Percentiles rank a stretch among this genome's conserved stretches.
Evolutionary conservation across 2,888 invertebrate genomes (phyloP).

Genomic region (Meta bourneti): DNA sequence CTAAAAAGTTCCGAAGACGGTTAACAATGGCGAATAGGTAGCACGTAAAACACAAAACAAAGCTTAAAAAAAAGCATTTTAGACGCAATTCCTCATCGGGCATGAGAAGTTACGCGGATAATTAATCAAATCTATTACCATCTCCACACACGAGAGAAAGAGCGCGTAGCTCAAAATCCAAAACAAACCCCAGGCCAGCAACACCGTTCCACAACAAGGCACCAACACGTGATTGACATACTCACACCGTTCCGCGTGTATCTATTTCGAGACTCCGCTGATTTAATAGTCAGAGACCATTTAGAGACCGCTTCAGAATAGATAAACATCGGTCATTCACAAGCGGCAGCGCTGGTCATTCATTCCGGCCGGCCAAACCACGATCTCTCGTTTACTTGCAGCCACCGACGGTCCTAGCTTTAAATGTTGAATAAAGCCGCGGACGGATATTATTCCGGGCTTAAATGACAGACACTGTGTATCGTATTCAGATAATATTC

Average conservation of each 20-base stretch:
- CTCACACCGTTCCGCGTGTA: background rate
- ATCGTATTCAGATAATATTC: background rate
- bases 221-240: background rate
- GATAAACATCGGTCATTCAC: slow-evolving; percentile 1
- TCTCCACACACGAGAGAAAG: too few relatives aligned
- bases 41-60: too few relatives aligned
- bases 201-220: too few relatives aligned
- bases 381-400: background rate
- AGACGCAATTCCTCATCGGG: too few relatives aligned
- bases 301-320: background rate
- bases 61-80: too few relatives aligned
- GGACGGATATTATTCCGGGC: background rate
- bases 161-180: too few relatives aligned
- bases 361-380: background rate
- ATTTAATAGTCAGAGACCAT: background rate
- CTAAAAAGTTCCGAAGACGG: too few relatives aligned
- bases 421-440: slow-evolving; percentile 1
- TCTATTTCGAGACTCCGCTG: background rate
- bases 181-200: too few relatives aligned
- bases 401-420: background rate
- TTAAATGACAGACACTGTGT: background rate
- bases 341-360: background rate
- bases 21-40: too few relatives aligned
- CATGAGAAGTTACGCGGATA: too few relatives aligned
- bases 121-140: too few relatives aligned